Conservation (phyloP, 64 coral and sea anemone genomes). For the Hydrozoanthus tunicans region DNA sequence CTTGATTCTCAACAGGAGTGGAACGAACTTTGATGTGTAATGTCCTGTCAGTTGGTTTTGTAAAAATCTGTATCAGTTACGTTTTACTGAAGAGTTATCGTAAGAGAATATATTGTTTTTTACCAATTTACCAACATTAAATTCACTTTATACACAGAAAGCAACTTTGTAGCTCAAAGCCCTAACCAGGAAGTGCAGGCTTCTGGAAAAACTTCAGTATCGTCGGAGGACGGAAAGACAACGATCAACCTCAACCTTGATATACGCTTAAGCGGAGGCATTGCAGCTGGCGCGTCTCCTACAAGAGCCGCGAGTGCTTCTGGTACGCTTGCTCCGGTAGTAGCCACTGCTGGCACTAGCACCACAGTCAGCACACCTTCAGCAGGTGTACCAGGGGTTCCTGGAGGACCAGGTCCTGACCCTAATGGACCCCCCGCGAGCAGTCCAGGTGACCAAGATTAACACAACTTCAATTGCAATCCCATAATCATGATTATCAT, state of each 20-base stretch:
- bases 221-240: conserved; percentile 1
- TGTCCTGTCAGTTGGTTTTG: no score
- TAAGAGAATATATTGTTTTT: no score
- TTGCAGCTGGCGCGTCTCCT: background rate
- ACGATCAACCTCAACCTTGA: conserved; percentile 19
- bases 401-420: background rate
- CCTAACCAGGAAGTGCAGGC: background rate
- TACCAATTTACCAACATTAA: no score
- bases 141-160: background rate
- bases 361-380: no score
- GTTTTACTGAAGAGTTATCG: no score
- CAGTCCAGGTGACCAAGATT: background rate
- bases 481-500: background rate
- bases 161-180: background rate
- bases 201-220: background rate
- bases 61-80: no score
- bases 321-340: background rate
- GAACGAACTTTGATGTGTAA: no score
- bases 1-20: no score
- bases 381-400: no score
- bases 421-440: background rate
- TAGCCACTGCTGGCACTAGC: no score
- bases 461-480: background rate
- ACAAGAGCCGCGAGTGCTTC: no score
- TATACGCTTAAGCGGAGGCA: background rate